A percentile compares a stretch with the other conserved stretches of the same genome.
Conservation (phyloP, 2,888 invertebrate species). For the Fragum whitleyi region DNA sequence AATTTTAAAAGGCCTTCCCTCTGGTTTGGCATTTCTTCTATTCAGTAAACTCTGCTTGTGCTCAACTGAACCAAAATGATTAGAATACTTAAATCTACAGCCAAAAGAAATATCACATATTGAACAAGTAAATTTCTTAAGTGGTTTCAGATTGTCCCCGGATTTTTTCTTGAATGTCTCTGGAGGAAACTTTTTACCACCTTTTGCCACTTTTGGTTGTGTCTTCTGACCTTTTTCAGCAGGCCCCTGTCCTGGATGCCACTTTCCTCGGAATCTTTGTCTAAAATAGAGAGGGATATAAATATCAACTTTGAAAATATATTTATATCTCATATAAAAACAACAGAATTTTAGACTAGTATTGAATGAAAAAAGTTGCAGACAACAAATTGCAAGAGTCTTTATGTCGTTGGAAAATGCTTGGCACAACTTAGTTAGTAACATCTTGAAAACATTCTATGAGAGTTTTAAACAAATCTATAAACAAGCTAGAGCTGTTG, state of each 20-base stretch:
- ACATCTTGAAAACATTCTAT: too few species aligned
- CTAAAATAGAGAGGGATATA: constrained; percentile 35
- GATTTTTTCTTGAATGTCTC: constrained; percentile 8
- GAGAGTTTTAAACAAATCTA: too few species aligned
- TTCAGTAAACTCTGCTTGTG: constrained; percentile 58
- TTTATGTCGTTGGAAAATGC: too few species aligned
- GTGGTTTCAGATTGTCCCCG: constrained; percentile 12
- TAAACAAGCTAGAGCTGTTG: too few species aligned
- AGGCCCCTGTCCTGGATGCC: constrained; percentile 90
- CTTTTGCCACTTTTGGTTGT: constrained; percentile 86
- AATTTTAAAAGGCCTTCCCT: constrained; percentile 3
- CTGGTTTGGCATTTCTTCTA: not conserved
- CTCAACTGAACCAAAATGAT: constrained; percentile 67
- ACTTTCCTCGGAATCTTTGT: constrained; percentile 88
- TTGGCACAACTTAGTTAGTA: too few species aligned
- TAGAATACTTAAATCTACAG: constrained; percentile 72
- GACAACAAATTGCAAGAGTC: not conserved
- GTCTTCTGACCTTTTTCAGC: constrained; percentile 30
- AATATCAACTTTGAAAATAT: too few species aligned
- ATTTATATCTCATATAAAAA: not conserved
- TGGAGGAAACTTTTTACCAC: constrained; percentile 52
- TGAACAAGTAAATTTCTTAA: constrained; percentile 63
- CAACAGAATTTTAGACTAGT: not conserved
- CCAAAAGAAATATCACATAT: constrained; percentile 72
- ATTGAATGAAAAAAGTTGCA: not conserved